Base-by-base conservation (phyloP, 2,797 vertebrate genomes). In the Pangasius mekongensis region DNA sequence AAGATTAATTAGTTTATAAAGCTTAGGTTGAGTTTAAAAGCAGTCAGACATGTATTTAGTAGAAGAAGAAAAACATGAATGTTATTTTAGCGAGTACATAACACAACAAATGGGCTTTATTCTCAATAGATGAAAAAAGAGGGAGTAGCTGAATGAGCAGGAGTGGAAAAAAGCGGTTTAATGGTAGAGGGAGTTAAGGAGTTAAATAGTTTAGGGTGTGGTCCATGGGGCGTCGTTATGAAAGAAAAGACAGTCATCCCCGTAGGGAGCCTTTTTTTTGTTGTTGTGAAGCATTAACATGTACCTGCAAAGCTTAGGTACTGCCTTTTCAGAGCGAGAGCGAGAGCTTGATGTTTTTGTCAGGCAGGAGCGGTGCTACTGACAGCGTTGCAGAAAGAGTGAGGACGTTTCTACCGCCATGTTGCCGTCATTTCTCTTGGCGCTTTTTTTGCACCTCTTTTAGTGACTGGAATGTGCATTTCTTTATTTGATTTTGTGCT, bases 241-340 rank as follows among this genome's bases (percentile, higher is more conserved):
- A 76, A 85, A 78, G 86, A 62, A 86, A 86, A 91, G 49, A 92
- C 92, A 91, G 67, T 88, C 56, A 85, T 92, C 54, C 92, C 95
- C 93, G 92, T 89, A 91, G 94, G 95, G 94, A 33, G 93, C 91
- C 27, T 91, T 94, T 93, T 83, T 54, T 54, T 54, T 91, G 94
- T 93, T 85, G 52, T 87, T 27, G 78, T 89, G 84, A 81, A 90
- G 91, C 73, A 60, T 87, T 87, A 91, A 88, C 89, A 6, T 92
- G 91, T 94, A 94, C 86, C 91, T 94, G 90, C 89, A 92, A 22
- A 85, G 82, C 88, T 39, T 71, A 69, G 89, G 60, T 82, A 91
- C 91, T 82, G 87, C 91, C 89, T 73, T 83, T 77, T 86, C 64
- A 76, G 76, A 83, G 85, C 33, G 49, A 85, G 84, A 62, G 36